Evolutionary conservation across 2,888 invertebrate genomes (phyloP), one percentile per base, ranked within the genome.

Genomic region (Cheilosia vernalis): DNA sequence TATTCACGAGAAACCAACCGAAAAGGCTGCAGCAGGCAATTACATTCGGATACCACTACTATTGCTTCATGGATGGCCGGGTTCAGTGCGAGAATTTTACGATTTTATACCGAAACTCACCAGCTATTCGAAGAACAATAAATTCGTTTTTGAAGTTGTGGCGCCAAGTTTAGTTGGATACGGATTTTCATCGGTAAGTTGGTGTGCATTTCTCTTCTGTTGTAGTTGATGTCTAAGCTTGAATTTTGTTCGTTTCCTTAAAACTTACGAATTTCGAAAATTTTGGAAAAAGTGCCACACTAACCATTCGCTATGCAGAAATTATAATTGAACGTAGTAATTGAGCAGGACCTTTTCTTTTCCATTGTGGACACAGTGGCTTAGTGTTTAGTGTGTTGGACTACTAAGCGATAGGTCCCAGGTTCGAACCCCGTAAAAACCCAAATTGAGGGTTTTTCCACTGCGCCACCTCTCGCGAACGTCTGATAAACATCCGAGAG

Each of bases 41-140:
- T 86, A 89, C 4, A 88, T 90, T 21, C 56, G 74, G 3, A 88
- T 89, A 21, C 88, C 88, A 10, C 13, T 89, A 2, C 61, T 89
- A 3, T 87, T 97, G 44, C 91, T 96, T 40, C 97, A 98, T 90
- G 97, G 97, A 33, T 97, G 97, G 97, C 97, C 97, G 0, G 97
- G 97, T 0, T 96, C 96, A 0, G 93, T 97, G 0, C 92, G 95
- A 21, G 97, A 97, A 92, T 97, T 97, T 91, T 95, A 95, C 89
- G 95, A 95, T 80, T 92, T 96, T 0, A 94, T 96, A 64, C 96
- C 96, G 0, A 89, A 94, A 33, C 92, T 96, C 21, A 93, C 93
- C 0, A 33, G 91, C 19, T 64, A 90, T 1, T 67, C 73, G 17
- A 92, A 93, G 0, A 89, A 91, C 21, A 88, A 90, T 33, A 90